Evolutionary conservation across 2,113 vertebrate genomes (phyloP), one percentile per base, ranked within the genome.

Genomic region (Grammomys dolichurus): DNA sequence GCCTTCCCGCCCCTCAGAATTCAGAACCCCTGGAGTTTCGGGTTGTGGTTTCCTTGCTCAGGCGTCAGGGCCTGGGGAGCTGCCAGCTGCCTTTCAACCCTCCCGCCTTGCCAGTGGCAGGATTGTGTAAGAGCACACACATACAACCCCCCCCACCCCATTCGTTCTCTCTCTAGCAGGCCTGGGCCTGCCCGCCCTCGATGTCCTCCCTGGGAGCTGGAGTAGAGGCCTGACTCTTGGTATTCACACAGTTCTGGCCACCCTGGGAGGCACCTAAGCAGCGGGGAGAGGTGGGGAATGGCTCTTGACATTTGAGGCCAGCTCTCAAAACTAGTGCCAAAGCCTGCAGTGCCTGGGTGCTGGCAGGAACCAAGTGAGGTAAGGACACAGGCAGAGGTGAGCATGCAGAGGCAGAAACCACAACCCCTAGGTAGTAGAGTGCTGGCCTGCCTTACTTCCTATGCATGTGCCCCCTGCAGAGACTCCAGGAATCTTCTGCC

Each of bases 1-100:
- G 24, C 90, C 95, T 97, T 96, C 73, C 96, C 13, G 28, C 84
- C 77, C 54, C 86, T 77, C 67, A 80, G 95, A 90, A 93, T 69
- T 77, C 72, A 80, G 95, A 90, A 93, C 77, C 85, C 93, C 81
- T 69, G 89, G 94, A 90, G 81, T 96, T 97, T 95, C 85, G 85
- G 93, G 80, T 95, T 93, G 96, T 89, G 96, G 90, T 93, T 92
- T 97, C 90, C 93, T 54, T 67, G 85, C 90, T 56, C 54, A 43
- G 92, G 95, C 67, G 1, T 65, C 77, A 93, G 95, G 67, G 60
- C 85, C 95, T 97, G 94, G 75, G 97, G 80, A 81, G 60, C 90
- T 95, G 95, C 97, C 95, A 97, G 87, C 48, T 56, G 90, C 90
- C 96, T 94, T 97, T 97, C 96, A 96, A 96, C 90, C 85, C 96